These are phyloP conservation scores for Trisateles emortualis DNA, from an alignment of 2,888 invertebrate species.

Conservation along the genomic window DNA sequence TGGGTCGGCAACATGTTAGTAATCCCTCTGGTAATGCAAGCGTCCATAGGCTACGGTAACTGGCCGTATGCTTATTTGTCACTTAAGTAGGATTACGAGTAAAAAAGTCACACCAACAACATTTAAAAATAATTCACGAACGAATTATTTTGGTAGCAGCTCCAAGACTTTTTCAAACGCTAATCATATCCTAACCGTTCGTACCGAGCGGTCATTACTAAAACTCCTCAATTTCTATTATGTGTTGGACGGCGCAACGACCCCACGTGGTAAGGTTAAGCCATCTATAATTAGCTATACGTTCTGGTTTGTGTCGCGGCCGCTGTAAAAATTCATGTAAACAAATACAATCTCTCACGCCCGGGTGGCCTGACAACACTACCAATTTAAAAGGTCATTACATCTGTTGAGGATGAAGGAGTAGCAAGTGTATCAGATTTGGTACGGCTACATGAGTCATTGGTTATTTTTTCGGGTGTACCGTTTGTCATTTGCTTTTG, in stretches of 20 bases:
- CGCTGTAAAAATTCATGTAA: slow-evolving; percentile 85
- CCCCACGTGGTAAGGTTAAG: slow-evolving; percentile 79
- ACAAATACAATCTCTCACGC: slow-evolving; percentile 81
- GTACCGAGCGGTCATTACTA: slow-evolving; percentile 14
- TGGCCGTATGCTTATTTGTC: no score
- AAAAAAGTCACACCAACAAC: no score
- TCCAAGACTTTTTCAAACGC: no score
- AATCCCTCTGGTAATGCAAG: no score
- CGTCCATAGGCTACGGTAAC: no score
- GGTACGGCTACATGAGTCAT: slow-evolving; percentile 44
- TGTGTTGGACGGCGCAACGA: slow-evolving; percentile 63
- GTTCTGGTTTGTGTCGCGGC: slow-evolving; percentile 85
- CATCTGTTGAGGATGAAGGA: slow-evolving; percentile 24
- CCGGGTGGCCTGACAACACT: slow-evolving; percentile 75
- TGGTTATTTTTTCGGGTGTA: slow-evolving; percentile 53
- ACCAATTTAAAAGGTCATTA: slow-evolving; percentile 51
- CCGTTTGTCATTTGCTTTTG: slow-evolving; percentile 66
- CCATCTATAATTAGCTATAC: slow-evolving; percentile 78
- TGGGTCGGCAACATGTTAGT: no score
- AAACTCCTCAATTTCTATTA: slow-evolving; percentile 39
- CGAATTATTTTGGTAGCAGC: no score
- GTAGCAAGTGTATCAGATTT: slow-evolving; percentile 42
- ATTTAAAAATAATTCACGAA: no score
- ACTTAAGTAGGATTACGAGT: no score
- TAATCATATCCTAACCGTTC: neutral